Percentiles rank a stretch among this genome's conserved stretches.
phyloP scores from a whole-genome alignment of 2,113 vertebrate species.

The Silurus glanis region DNA sequence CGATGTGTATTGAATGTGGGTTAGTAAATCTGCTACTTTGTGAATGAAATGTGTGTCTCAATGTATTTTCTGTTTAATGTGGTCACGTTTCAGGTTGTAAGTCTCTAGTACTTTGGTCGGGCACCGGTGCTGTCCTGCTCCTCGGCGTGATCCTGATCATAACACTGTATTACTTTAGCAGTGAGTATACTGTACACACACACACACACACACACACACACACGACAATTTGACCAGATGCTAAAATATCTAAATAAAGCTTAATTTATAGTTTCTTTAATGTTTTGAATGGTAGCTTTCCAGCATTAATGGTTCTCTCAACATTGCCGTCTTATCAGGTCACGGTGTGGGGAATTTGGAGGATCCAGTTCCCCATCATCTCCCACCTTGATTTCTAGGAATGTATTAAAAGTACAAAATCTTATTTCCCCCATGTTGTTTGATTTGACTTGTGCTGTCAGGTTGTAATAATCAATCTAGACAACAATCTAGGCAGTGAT shows the following conservation, averaged over 20 bases:
- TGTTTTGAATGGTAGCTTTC: background rate
- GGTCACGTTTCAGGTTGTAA: slow-evolving; percentile 58
- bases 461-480: no score
- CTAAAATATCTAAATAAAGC: background rate
- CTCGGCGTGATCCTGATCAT: slow-evolving; percentile 57
- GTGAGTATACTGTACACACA: slow-evolving; percentile 61
- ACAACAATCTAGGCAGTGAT: no score
- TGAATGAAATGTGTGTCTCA: background rate
- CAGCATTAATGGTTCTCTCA: background rate
- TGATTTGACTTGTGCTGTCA: no score
- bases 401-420: no score
- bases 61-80: background rate
- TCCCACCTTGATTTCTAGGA: no score
- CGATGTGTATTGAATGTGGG: background rate
- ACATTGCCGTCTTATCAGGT: no score
- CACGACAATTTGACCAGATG: background rate
- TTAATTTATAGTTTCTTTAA: background rate
- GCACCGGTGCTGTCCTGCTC: slow-evolving; percentile 55
- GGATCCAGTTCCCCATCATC: no score
- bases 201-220: background rate
- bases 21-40: background rate
- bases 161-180: slow-evolving; percentile 71
- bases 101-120: slow-evolving; percentile 62
- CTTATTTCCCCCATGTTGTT: no score
- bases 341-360: no score